These are phyloP conservation scores for Ischnura elegans DNA, from an alignment of 2,888 invertebrate species.

Conservation along the genomic window DNA sequence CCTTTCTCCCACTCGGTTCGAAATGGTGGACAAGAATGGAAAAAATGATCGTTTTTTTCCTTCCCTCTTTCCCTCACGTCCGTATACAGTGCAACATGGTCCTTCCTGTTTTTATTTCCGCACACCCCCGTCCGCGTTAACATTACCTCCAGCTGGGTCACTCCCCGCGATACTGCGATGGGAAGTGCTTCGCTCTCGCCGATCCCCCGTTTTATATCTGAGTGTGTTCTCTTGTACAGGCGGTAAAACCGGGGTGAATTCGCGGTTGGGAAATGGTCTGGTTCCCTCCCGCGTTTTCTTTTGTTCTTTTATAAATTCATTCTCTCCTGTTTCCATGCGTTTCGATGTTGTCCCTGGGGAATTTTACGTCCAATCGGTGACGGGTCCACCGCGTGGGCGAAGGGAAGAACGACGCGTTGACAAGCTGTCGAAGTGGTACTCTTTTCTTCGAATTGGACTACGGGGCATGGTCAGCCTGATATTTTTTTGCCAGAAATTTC, in stretches of 20 bases:
- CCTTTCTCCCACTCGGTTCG: neutral
- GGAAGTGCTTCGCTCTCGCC: neutral
- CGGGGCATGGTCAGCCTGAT: neutral
- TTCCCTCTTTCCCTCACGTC: neutral
- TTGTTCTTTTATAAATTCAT: neutral
- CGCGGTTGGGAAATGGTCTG: neutral
- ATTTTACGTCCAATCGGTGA: neutral
- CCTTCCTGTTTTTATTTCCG: too few relatives aligned
- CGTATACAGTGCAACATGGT: neutral
- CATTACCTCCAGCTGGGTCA: neutral
- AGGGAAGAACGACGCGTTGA: neutral
- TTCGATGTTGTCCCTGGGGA: neutral
- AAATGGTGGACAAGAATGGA: neutral
- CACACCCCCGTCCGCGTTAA: too few relatives aligned
- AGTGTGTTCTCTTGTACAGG: neutral
- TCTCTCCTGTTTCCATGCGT: neutral
- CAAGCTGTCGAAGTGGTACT: conserved; percentile 8
- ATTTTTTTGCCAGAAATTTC: neutral
- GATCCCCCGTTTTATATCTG: conserved; percentile 2
- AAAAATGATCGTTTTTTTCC: neutral
- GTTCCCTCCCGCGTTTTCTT: neutral
- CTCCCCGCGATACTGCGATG: neutral
- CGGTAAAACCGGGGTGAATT: neutral
- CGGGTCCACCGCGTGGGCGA: neutral
- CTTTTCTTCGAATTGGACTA: neutral